phyloP scores from a whole-genome alignment of 2,113 vertebrate species.

The Paracanthobrama guichenoti region DNA sequence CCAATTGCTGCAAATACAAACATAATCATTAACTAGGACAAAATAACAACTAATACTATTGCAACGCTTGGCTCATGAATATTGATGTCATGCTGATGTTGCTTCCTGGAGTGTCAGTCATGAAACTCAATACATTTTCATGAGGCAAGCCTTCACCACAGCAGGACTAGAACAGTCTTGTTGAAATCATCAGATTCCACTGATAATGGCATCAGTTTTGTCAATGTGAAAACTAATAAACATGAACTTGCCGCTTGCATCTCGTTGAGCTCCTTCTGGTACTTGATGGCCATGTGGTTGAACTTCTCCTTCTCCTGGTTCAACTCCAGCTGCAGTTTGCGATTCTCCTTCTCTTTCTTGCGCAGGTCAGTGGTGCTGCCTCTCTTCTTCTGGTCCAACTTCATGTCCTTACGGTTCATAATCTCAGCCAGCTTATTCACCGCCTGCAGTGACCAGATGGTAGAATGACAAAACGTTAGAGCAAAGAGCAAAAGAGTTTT shows the following conservation, averaged over 20 bases:
- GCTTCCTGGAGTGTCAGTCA: neutral
- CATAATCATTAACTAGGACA: constrained; percentile 27
- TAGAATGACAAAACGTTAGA: neutral
- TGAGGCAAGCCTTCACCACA: neutral
- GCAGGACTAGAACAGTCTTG: neutral
- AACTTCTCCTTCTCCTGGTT: constrained; percentile 99
- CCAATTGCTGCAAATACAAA: constrained; percentile 83
- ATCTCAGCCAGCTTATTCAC: constrained; percentile 99
- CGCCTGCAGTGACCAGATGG: constrained; percentile 74
- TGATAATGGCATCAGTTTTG: neutral
- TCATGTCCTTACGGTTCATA: constrained; percentile 99
- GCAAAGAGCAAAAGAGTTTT: neutral
- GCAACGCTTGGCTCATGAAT: neutral
- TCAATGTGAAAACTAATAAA: neutral
- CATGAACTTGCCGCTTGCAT: constrained; percentile 89
- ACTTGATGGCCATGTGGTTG: constrained; percentile 95
- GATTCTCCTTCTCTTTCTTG: constrained; percentile 98
- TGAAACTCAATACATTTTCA: neutral
- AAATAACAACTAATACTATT: neutral
- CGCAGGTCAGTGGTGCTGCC: constrained; percentile 93
- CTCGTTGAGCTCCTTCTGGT: constrained; percentile 92
- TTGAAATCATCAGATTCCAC: neutral
- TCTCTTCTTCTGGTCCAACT: constrained; percentile 93
- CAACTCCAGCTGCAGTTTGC: constrained; percentile 94
- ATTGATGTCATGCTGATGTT: neutral